A percentile compares a stretch with the other conserved stretches of the same genome.
These are phyloP conservation scores for Melipona bicolor DNA, from an alignment of 2,888 invertebrate genomes.

Conservation along the genomic window DNA sequence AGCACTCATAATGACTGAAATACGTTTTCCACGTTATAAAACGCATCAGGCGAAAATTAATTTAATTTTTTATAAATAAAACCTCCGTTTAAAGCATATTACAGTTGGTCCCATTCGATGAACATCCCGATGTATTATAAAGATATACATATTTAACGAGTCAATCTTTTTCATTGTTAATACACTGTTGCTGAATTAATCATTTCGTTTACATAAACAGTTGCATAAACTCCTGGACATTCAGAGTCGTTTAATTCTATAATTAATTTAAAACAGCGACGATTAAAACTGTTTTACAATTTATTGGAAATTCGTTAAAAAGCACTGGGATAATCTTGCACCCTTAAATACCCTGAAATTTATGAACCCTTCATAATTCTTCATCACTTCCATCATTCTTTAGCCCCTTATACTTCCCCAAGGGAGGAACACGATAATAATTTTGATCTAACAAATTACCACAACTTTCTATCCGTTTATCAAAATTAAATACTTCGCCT, in stretches of 20 bases:
- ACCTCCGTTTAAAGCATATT: neutral
- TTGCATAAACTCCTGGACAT: too few species aligned
- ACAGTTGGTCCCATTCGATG: too few species aligned
- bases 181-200: neutral
- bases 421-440: neutral
- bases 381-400: neutral
- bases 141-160: neutral
- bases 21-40: neutral
- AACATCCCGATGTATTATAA: too few species aligned
- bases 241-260: too few species aligned
- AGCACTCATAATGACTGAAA: neutral
- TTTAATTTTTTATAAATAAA: neutral
- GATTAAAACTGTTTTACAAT: too few species aligned
- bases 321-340: too few species aligned
- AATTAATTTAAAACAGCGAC: too few species aligned
- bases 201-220: too few species aligned
- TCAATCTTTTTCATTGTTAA: neutral
- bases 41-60: neutral
- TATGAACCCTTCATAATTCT: neutral
- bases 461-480: neutral
- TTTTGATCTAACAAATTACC: neutral
- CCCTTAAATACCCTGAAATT: too few species aligned
- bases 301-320: too few species aligned
- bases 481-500: neutral
- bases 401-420: neutral